Evolutionary conservation across 2,888 invertebrate species (phyloP), one percentile per base, ranked within the genome.

Genomic region (Phyllotreta cruciferae): DNA sequence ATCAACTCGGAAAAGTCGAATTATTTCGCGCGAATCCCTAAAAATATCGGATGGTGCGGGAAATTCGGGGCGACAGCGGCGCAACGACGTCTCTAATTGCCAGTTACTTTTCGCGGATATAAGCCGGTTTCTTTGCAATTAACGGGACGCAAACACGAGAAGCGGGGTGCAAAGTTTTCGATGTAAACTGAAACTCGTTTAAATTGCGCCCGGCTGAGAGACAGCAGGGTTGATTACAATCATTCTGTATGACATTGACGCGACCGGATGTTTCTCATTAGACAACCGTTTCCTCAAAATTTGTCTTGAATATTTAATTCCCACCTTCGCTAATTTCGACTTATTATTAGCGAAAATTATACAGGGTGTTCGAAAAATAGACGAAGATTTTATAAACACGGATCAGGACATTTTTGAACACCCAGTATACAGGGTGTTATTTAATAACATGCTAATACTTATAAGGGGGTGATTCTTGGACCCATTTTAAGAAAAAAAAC

Each of bases 121-220:
- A 41, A 41, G 10, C 44, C 44, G 7, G 6, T n/a, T 8, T 10
- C 9, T n/a, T 24, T 24, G 9, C 54, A 35, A 39, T 56, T 56
- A 24, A 24, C 1, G 24, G 24, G 24, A 24, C 24, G 24, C 24
- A 24, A 24, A 24, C 24, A 24, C 7, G 35, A 36, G 7, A 24
- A 38, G 10, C 35, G 14, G 6, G 36, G 52, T 52, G 10, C 13
- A 38, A 24, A 47, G 49, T 38, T 57, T 57, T 57, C 49, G n/a
- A 57, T 57, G 49, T 37, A 39, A 47, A 57, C 38, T 11, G 47
- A 57, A 57, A 57, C 56, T 57, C 45, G 49, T 57, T 57, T 57
- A 39, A 57, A 57, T 24, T 57, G 39, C 9, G 47, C 37, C 37
- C 36, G 11, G 24, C 37, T 10, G 49, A 47, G 37, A 38, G 36